Conservation (phyloP, 1,140 invertebrate species). For the Drosophila willistoni region DNA sequence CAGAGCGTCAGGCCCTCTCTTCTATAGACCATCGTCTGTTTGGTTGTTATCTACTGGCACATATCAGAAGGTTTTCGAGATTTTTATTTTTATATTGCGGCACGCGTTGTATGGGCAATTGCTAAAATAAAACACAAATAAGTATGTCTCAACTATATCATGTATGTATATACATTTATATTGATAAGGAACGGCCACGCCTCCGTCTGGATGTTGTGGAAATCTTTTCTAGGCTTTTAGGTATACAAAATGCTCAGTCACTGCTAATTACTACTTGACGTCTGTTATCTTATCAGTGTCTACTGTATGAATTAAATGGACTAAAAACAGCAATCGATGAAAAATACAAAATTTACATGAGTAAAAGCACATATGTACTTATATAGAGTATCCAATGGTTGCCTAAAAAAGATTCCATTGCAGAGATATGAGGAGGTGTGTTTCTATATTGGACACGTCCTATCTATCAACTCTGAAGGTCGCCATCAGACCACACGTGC, state of each 20-base stretch:
- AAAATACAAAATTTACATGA: not conserved
- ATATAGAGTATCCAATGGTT: constrained; percentile 24
- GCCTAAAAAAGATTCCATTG: not conserved
- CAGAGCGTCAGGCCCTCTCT: not conserved
- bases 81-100: constrained; percentile 55
- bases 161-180: constrained; percentile 16
- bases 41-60: constrained; percentile 7
- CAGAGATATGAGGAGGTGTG: not conserved
- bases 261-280: constrained; percentile 34
- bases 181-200: constrained; percentile 42
- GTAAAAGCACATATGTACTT: not conserved
- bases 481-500: constrained; percentile 31
- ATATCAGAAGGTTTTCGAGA: constrained; percentile 36
- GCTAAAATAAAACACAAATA: constrained; percentile 18
- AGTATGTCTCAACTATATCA: constrained; percentile 24
- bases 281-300: constrained; percentile 41
- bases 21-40: constrained; percentile 23
- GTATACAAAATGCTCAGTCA: constrained; percentile 31
- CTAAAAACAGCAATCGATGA: not conserved
- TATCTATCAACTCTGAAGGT: constrained; percentile 11
- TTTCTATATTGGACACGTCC: not conserved
- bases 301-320: constrained; percentile 1
- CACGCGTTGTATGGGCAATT: constrained; percentile 38
- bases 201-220: constrained; percentile 42
- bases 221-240: constrained; percentile 35